A percentile compares a stretch with the other conserved stretches of the same genome.
Conservation (phyloP, 1,140 invertebrate genomes). For the Drosophila repletoides region DNA sequence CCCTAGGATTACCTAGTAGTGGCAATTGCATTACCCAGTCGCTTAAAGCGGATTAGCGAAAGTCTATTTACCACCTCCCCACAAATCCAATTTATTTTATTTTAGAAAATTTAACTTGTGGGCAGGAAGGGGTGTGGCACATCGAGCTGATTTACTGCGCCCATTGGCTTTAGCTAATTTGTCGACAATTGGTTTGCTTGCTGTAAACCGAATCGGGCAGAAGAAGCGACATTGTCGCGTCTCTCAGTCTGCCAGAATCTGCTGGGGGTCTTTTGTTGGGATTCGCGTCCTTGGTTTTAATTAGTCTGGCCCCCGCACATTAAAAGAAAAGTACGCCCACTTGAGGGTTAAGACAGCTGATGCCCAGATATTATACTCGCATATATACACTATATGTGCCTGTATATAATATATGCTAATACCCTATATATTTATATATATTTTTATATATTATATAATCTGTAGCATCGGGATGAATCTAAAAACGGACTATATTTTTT, state of each 20-base stretch:
- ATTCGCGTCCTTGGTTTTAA: slow-evolving; percentile 74
- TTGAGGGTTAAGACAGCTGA: slow-evolving; percentile 18
- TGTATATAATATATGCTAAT: slow-evolving; percentile 1
- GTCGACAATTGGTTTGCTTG: slow-evolving; percentile 68
- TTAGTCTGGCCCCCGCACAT: slow-evolving; percentile 54
- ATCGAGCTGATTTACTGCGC: slow-evolving; percentile 62
- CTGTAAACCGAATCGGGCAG: slow-evolving; percentile 41
- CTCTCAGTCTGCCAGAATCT: slow-evolving; percentile 64
- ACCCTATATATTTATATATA: neutral
- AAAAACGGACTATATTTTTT: too few relatives aligned
- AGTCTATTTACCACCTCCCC: slow-evolving; percentile 41
- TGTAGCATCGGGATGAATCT: too few relatives aligned
- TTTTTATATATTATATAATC: neutral
- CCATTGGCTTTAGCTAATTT: slow-evolving; percentile 72
- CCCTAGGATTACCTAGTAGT: slow-evolving; percentile 12
- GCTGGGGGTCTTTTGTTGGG: slow-evolving; percentile 72
- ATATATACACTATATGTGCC: neutral
- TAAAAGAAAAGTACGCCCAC: slow-evolving; percentile 38
- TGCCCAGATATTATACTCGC: neutral
- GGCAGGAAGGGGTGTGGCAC: slow-evolving; percentile 3
- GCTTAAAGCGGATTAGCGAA: slow-evolving; percentile 72
- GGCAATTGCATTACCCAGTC: slow-evolving; percentile 28
- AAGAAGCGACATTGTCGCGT: slow-evolving; percentile 3
- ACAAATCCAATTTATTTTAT: slow-evolving; percentile 71
- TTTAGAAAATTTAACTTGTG: slow-evolving; percentile 49